Evolutionary conservation across 1,140 invertebrate species (phyloP).

Genomic region (Hycleus phaleratus): DNA sequence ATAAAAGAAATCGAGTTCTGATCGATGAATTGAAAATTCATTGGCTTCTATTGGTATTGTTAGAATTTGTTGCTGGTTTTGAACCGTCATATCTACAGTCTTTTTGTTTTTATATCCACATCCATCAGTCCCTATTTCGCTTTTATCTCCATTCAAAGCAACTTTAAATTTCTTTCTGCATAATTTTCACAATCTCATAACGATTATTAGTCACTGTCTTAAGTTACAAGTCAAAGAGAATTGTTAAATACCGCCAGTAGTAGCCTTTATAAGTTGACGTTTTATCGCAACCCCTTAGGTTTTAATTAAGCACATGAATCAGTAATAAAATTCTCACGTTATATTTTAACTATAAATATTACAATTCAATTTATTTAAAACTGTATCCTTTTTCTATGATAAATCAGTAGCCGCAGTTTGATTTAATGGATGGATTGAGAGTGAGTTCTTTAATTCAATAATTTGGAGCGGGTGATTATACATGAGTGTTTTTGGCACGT

Average conservation of each 20-base stretch:
- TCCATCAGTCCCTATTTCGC: too few species aligned
- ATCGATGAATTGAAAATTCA: too few species aligned
- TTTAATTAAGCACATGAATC: constrained; percentile 25
- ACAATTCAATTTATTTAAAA: too few species aligned
- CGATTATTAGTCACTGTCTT: constrained; percentile 19
- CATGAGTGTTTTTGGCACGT: constrained; percentile 21
- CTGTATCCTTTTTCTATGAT: background rate
- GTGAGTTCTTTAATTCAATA: constrained; percentile 21
- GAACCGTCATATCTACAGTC: too few species aligned
- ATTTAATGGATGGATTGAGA: constrained; percentile 10
- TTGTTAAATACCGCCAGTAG: constrained; percentile 13
- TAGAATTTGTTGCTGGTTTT: too few species aligned
- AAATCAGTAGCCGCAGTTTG: background rate
- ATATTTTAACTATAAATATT: background rate
- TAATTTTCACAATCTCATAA: constrained; percentile 16
- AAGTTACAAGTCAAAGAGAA: constrained; percentile 13
- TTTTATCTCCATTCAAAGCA: too few species aligned
- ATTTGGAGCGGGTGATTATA: constrained; percentile 16
- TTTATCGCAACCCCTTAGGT: constrained; percentile 24
- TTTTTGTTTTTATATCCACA: too few species aligned
- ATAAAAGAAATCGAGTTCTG: too few species aligned
- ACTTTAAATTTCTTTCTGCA: constrained; percentile 1
- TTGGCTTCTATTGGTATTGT: too few species aligned
- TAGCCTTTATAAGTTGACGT: constrained; percentile 19
- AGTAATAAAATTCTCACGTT: constrained; percentile 22